Percentiles rank a stretch among this genome's conserved stretches.
Conservation (phyloP, 1,140 invertebrate genomes). For the Popillia japonica region DNA sequence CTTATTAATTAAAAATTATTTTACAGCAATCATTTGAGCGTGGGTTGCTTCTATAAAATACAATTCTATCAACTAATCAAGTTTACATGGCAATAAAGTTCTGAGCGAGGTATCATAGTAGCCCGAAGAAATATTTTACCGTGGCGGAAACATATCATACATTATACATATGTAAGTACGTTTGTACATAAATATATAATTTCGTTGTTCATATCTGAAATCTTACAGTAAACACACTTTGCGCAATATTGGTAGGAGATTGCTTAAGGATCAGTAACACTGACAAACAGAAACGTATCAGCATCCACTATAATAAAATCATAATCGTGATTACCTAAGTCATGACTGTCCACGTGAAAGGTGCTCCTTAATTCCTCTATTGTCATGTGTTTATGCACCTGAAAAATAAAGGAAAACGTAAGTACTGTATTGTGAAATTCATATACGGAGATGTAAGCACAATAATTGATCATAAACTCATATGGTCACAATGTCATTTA, state of each 20-base stretch:
- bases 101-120: slow-evolving; percentile 53
- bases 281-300: not conserved
- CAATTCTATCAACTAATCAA: no score
- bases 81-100: no score
- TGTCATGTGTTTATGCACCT: slow-evolving; percentile 88
- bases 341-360: slow-evolving; percentile 80
- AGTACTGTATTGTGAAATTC: not conserved
- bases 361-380: slow-evolving; percentile 78
- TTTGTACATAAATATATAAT: slow-evolving; percentile 38
- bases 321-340: slow-evolving; percentile 67
- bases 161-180: slow-evolving; percentile 47
- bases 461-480: not conserved
- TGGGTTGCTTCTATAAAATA: no score
- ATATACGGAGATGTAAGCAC: not conserved
- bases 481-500: not conserved
- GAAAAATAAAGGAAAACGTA: slow-evolving; percentile 60
- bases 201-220: slow-evolving; percentile 29
- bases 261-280: not conserved
- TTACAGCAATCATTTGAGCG: no score
- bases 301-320: not conserved
- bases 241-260: not conserved
- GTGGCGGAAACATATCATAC: slow-evolving; percentile 43
- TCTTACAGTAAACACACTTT: not conserved
- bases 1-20: no score
- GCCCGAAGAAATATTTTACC: slow-evolving; percentile 48